These are phyloP conservation scores for Whitmania pigra DNA, from an alignment of 1,140 invertebrate genomes.

Conservation along the genomic window DNA sequence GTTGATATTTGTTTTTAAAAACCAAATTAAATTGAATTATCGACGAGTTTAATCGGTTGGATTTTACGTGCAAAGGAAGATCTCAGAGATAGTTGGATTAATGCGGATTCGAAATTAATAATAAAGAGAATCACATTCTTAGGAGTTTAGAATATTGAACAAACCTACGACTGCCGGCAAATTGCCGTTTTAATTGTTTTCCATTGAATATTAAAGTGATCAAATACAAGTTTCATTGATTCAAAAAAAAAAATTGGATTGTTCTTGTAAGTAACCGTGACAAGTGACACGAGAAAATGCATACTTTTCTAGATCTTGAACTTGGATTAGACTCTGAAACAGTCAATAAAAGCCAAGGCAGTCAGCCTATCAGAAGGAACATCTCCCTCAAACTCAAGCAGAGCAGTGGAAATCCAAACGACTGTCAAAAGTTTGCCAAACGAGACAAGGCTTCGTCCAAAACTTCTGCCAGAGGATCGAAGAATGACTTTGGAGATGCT, in stretches of 20 bases:
- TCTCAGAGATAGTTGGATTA: too few relatives aligned
- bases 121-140: too few relatives aligned
- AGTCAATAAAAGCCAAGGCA: conserved; percentile 22
- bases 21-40: too few relatives aligned
- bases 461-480: background rate
- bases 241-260: conserved; percentile 10
- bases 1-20: too few relatives aligned
- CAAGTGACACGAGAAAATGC: conserved; percentile 6
- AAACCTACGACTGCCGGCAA: too few relatives aligned
- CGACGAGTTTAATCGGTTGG: too few relatives aligned
- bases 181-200: background rate
- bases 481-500: background rate
- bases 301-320: conserved; percentile 25
- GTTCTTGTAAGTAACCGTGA: conserved; percentile 13
- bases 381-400: conserved; percentile 31
- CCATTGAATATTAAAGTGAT: conserved; percentile 13
- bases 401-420: conserved; percentile 20
- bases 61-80: too few relatives aligned
- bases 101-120: too few relatives aligned
- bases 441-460: too few relatives aligned
- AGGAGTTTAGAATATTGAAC: too few relatives aligned
- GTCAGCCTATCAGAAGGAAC: conserved; percentile 28
- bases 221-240: conserved; percentile 12
- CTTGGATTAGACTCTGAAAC: conserved; percentile 25
- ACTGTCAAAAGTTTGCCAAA: conserved; percentile 5